A percentile compares a stretch with the other conserved stretches of the same genome.
Evolutionary conservation across 1,140 invertebrate genomes (phyloP).

Genomic region (Heliothis virescens): DNA sequence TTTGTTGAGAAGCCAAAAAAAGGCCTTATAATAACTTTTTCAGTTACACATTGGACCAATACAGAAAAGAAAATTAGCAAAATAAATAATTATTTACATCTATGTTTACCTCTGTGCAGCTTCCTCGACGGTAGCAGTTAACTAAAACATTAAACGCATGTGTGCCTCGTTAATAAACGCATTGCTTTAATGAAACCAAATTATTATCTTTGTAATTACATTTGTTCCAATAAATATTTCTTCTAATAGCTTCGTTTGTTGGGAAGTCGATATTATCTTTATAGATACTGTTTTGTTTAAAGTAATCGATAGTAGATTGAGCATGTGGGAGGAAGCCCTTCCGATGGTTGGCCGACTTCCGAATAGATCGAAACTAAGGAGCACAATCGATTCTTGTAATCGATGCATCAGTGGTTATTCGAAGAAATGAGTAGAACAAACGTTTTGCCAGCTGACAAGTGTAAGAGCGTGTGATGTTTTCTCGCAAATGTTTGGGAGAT

Average conservation of each 20-base stretch:
- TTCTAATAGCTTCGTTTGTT: slow-evolving; percentile 5
- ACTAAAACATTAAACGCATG: slow-evolving; percentile 13
- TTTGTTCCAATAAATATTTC: slow-evolving; percentile 14
- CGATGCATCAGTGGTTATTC: background rate
- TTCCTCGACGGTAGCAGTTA: background rate
- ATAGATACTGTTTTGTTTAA: slow-evolving; percentile 19
- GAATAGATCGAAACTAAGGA: background rate
- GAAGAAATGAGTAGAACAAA: background rate
- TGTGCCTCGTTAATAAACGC: slow-evolving; percentile 19
- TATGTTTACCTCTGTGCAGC: background rate
- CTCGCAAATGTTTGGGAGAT: background rate
- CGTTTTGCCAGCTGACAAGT: background rate
- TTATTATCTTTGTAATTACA: slow-evolving; percentile 14
- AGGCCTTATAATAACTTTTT: no score
- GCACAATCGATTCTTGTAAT: background rate
- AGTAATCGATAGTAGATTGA: slow-evolving; percentile 12
- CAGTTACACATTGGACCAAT: no score
- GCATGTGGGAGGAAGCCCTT: slow-evolving; percentile 38
- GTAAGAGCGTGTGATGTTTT: background rate
- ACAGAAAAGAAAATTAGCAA: no score
- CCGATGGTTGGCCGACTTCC: slow-evolving; percentile 31
- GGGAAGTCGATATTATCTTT: slow-evolving; percentile 37
- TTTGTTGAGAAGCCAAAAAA: no score
- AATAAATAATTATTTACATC: no score
- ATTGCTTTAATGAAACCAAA: slow-evolving; percentile 17